Conservation (phyloP, 2,113 vertebrate genomes). For the Lophotis ruficrista region DNA sequence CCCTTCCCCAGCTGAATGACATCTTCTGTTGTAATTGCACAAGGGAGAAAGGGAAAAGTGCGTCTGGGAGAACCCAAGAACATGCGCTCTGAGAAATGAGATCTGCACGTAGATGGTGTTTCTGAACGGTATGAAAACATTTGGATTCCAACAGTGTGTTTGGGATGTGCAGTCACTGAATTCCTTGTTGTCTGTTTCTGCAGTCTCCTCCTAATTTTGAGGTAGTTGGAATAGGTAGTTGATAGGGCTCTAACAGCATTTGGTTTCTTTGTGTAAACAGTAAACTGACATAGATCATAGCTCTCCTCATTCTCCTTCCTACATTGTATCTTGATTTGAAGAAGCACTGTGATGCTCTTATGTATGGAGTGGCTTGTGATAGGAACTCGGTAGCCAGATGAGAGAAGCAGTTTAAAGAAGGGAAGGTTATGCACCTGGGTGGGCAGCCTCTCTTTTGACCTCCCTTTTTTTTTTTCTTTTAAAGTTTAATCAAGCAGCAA, state of each 20-base stretch:
- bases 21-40: neutral
- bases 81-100: fast-evolving
- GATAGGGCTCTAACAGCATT: neutral
- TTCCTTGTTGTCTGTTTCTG: neutral
- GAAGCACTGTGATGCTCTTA: neutral
- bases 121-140: neutral
- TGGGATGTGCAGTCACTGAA: fast-evolving
- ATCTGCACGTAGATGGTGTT: fast-evolving
- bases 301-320: neutral
- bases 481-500: neutral
- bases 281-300: neutral
- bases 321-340: neutral
- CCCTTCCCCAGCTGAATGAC: neutral
- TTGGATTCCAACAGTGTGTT: neutral
- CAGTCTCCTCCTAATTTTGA: neutral
- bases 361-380: neutral
- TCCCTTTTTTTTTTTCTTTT: neutral
- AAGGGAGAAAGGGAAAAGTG: neutral
- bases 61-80: neutral
- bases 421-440: neutral
- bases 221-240: neutral
- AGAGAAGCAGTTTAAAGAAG: neutral
- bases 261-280: neutral
- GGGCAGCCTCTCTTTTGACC: neutral
- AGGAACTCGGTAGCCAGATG: neutral